phyloP scores from a whole-genome alignment of 2,797 vertebrate species.

The Mormyrops attenuatus region DNA sequence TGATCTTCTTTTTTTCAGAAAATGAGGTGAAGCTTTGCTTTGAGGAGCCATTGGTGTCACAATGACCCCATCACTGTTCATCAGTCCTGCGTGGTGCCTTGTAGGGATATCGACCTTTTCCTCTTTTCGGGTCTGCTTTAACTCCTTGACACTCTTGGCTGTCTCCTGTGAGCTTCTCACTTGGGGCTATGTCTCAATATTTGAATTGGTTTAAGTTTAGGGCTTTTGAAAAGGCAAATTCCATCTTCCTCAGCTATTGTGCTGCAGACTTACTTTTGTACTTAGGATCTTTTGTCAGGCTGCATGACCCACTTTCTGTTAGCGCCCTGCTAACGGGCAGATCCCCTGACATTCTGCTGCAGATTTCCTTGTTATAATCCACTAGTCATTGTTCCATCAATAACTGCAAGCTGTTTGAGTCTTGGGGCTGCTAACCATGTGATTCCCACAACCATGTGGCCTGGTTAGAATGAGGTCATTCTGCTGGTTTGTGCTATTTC shows the following conservation, averaged over 20 bases:
- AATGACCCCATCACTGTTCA: background rate
- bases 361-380: background rate
- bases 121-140: background rate
- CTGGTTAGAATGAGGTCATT: background rate
- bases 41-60: background rate
- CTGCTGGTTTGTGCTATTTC: background rate
- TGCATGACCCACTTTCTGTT: conserved; percentile 9
- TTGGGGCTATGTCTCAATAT: background rate
- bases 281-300: background rate
- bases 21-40: background rate
- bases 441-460: background rate
- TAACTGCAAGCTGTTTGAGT: background rate
- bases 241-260: conserved; percentile 4
- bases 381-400: conserved; percentile 2
- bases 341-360: background rate
- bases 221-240: conserved; percentile 6
- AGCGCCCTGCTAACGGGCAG: background rate
- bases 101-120: background rate
- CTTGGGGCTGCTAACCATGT: background rate
- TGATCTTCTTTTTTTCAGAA: background rate
- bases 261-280: background rate
- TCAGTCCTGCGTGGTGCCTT: background rate
- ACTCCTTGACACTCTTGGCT: background rate
- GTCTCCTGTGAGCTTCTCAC: background rate
- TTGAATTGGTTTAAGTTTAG: conserved; percentile 3